Evolutionary conservation across 2,888 invertebrate species (phyloP).

Genomic region (Melieria picta): DNA sequence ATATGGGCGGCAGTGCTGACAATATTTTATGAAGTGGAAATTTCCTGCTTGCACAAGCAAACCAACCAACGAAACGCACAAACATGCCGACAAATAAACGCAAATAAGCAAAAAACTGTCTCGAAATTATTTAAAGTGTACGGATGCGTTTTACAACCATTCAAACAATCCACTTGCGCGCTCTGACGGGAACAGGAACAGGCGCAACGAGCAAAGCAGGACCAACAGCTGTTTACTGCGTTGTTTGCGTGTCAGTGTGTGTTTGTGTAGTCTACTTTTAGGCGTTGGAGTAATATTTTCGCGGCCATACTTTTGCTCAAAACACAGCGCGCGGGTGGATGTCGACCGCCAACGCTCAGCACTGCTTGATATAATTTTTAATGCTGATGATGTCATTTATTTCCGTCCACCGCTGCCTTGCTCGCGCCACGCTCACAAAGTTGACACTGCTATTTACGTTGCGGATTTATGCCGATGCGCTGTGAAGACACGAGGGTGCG

Average conservation of each 20-base stretch:
- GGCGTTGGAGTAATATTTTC: background rate
- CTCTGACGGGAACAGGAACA: background rate
- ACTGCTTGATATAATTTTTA: background rate
- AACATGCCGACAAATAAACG: background rate
- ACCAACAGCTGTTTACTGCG: background rate
- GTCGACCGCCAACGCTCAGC: too few species aligned
- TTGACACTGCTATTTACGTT: background rate
- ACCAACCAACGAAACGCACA: background rate
- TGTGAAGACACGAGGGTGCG: background rate
- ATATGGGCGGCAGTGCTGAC: background rate
- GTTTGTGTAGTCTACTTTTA: background rate
- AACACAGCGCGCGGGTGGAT: too few species aligned
- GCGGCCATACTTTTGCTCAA: background rate
- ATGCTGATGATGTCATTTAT: constrained; percentile 5
- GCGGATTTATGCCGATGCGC: background rate
- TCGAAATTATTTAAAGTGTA: background rate
- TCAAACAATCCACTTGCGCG: background rate
- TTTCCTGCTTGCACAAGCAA: constrained; percentile 5
- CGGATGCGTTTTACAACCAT: background rate
- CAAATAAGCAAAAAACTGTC: background rate
- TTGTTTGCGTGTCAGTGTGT: background rate
- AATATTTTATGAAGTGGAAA: constrained; percentile 18
- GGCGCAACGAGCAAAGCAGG: background rate
- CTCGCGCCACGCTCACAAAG: background rate
- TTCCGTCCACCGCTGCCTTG: background rate